Evolutionary conservation across 2,888 invertebrate species (phyloP).

Genomic region (Gibbula magus): DNA sequence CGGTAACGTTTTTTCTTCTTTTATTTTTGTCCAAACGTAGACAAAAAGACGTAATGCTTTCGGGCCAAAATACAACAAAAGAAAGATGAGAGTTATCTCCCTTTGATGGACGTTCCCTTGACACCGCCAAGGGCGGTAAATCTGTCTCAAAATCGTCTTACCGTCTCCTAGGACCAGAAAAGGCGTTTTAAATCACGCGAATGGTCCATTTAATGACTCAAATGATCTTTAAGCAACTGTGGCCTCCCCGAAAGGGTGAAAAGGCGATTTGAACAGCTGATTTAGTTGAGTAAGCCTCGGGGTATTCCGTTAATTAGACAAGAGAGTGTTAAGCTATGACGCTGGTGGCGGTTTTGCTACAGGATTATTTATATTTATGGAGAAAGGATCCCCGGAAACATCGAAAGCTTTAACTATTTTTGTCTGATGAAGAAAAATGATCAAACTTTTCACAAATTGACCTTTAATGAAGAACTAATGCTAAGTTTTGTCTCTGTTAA

Average conservation of each 20-base stretch:
- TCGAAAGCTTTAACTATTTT: too few relatives aligned
- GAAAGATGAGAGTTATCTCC: constrained; percentile 1
- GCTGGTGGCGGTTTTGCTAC: background rate
- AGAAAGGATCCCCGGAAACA: background rate
- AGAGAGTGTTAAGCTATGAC: background rate
- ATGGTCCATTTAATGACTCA: background rate
- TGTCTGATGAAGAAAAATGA: too few relatives aligned
- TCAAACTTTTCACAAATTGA: too few relatives aligned
- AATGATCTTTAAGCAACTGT: background rate
- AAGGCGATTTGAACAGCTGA: background rate
- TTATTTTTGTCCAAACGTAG: too few relatives aligned
- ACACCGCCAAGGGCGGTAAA: background rate
- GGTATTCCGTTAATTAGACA: background rate
- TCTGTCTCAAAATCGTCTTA: background rate
- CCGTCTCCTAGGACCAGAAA: background rate
- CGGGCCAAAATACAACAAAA: background rate
- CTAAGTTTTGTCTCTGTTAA: too few relatives aligned
- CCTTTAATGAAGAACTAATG: too few relatives aligned
- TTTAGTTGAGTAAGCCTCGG: background rate
- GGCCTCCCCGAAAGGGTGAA: background rate
- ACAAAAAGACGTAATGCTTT: too few relatives aligned
- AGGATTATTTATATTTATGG: constrained; percentile 10
- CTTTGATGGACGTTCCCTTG: background rate
- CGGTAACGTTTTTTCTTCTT: too few relatives aligned
- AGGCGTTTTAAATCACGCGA: background rate